phyloP scores from a whole-genome alignment of 2,113 vertebrate species.

The Prietella phreatophila region DNA sequence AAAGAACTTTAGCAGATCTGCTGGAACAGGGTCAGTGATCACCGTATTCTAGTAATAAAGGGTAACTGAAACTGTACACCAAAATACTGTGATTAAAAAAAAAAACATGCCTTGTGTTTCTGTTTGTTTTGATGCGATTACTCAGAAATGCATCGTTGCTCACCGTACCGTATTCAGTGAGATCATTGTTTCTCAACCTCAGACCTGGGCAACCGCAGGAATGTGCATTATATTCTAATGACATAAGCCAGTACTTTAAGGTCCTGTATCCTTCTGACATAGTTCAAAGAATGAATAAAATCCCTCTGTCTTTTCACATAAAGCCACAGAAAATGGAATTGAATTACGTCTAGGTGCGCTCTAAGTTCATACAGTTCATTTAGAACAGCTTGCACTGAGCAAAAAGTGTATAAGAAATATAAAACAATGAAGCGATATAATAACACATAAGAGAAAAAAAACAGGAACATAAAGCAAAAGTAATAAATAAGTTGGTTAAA shows the following conservation, averaged over 20 bases:
- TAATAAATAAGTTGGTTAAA: background rate
- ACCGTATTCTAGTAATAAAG: background rate
- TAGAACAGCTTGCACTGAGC: background rate
- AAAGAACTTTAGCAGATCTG: background rate
- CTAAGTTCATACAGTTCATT: background rate
- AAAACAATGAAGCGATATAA: too few relatives aligned
- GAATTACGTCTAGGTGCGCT: background rate
- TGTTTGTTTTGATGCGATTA: conserved; percentile 30
- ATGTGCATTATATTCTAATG: conserved; percentile 13
- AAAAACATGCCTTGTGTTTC: background rate
- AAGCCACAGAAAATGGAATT: background rate
- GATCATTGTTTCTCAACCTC: conserved; percentile 10
- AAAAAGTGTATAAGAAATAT: background rate
- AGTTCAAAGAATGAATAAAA: background rate
- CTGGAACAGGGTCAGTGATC: background rate
- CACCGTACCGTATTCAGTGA: background rate
- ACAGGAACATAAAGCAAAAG: background rate
- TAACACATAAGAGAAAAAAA: background rate
- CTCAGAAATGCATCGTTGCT: conserved; percentile 9
- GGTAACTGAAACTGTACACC: background rate
- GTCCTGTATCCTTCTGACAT: background rate
- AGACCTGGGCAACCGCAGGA: conserved; percentile 25
- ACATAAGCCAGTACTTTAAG: conserved; percentile 15
- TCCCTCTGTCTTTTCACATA: background rate
- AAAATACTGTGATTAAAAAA: conserved; percentile 2